phyloP scores from a whole-genome alignment of 2,797 vertebrate species.

The Onychomys torridus region DNA sequence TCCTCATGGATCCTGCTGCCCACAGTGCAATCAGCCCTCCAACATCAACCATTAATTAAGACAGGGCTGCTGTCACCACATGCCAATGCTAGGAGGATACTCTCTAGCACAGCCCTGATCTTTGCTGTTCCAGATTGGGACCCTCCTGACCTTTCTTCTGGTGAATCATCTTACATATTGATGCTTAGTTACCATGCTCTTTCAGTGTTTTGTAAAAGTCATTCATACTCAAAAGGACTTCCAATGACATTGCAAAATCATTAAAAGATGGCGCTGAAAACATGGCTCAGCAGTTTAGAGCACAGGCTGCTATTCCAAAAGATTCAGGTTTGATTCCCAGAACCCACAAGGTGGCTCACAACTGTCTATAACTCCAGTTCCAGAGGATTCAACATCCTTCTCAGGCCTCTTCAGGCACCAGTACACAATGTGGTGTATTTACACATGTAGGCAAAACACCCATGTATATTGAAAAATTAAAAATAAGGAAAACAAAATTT shows the following conservation, averaged over 20 bases:
- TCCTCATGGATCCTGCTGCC: background rate
- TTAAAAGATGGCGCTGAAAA: background rate
- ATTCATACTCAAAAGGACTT: background rate
- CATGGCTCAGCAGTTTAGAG: background rate
- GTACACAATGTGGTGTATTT: background rate
- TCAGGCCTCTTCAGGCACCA: background rate
- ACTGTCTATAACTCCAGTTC: background rate
- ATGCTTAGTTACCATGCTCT: background rate
- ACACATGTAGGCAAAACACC: background rate
- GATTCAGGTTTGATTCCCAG: background rate
- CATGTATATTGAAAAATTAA: background rate
- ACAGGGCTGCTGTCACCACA: background rate
- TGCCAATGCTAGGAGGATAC: background rate
- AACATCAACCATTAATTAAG: background rate
- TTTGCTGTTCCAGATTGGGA: background rate
- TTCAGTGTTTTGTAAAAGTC: background rate
- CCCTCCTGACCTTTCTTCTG: background rate
- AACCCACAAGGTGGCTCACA: background rate
- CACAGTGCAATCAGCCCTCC: background rate
- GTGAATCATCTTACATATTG: slow-evolving; percentile 81
- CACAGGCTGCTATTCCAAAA: background rate
- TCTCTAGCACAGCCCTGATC: background rate
- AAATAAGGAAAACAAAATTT: background rate
- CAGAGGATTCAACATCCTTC: background rate
- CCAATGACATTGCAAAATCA: background rate